Evolutionary conservation across 2,797 vertebrate species (phyloP), one percentile per base, ranked within the genome.

Genomic region (Balearica regulorum): DNA sequence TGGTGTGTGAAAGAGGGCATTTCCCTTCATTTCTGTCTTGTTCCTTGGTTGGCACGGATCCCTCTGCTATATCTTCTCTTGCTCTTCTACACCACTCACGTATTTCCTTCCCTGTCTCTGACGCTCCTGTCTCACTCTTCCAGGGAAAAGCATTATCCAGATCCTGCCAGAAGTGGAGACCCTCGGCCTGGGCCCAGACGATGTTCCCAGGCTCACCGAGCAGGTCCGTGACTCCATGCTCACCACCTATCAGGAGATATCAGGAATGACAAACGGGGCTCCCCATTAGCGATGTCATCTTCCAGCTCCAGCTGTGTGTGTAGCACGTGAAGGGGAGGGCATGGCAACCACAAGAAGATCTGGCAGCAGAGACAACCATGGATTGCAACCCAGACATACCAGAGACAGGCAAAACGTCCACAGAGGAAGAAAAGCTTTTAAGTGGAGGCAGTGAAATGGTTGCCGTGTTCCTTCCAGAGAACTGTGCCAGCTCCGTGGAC

Each of bases 191-290:
- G 68, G 86, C 43, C 70, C 90, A 6, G 83, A 84, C 0, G 70
- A 95, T 28, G 88, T 95, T 53, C 88, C 92, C 73, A 92, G 72
- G 77, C 88, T 92, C 41, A 91, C 80, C 0, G 77, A 88, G 46
- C 93, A 92, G 58, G 80, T 96, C 77, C 43, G 33, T 58, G 92
- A 93, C 55, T 89, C 94, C 86, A 96, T 94, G 95, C 21, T 95
- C 15, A 61, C 49, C 1, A 0, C 72, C 80, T 94, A 58, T 49
- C 70, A 87, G 33, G 31, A 3, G 10, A 82, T 93, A 62, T 92
- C 90, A 0, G 94, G 70, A 70, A 70, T 79, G 80, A 69, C 1
- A 0, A 94, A 89, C 0, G 22, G 70, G n/a, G 25, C 83, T 87
- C 79, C 90, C 33, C 86, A 41, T 19, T 61, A 94, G 65, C 0